phyloP scores from a whole-genome alignment of 2,797 vertebrate species.

The Triplophysa yarkandensis region DNA sequence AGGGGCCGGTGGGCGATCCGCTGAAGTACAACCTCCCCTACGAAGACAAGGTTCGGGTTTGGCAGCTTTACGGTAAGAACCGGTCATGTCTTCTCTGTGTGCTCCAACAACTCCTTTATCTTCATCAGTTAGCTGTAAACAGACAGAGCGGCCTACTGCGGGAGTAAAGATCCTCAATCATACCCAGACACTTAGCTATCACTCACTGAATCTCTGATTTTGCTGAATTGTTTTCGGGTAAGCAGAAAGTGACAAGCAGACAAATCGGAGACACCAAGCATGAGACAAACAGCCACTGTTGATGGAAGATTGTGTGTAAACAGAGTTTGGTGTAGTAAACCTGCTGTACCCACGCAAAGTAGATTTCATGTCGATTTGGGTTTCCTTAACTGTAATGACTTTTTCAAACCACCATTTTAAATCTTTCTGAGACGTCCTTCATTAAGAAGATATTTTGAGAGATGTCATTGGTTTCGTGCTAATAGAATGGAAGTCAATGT shows the following conservation, averaged over 20 bases:
- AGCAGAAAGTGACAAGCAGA: slow-evolving; percentile 22
- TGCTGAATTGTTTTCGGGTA: slow-evolving; percentile 9
- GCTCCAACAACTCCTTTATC: neutral
- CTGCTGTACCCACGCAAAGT: neutral
- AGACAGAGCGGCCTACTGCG: neutral
- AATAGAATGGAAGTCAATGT: too few species aligned
- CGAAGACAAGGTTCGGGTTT: slow-evolving; percentile 91
- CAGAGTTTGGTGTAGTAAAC: neutral
- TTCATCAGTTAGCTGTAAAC: neutral
- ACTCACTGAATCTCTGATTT: neutral
- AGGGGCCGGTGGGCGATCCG: slow-evolving; percentile 94
- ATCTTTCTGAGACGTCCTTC: too few species aligned
- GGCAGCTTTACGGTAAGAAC: slow-evolving; percentile 91
- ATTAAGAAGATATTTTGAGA: too few species aligned
- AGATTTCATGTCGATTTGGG: neutral
- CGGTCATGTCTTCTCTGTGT: neutral
- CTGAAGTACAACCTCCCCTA: slow-evolving; percentile 93
- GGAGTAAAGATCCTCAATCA: slow-evolving; percentile 15
- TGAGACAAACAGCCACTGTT: slow-evolving; percentile 28
- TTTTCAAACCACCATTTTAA: too few species aligned
- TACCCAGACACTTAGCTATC: slow-evolving; percentile 11
- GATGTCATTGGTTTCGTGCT: too few species aligned
- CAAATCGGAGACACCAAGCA: slow-evolving; percentile 9
- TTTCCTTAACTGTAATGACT: too few species aligned
- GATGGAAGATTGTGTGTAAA: slow-evolving; percentile 26